Conservation (phyloP, 2,113 vertebrate species). For the Halichoeres trimaculatus region DNA sequence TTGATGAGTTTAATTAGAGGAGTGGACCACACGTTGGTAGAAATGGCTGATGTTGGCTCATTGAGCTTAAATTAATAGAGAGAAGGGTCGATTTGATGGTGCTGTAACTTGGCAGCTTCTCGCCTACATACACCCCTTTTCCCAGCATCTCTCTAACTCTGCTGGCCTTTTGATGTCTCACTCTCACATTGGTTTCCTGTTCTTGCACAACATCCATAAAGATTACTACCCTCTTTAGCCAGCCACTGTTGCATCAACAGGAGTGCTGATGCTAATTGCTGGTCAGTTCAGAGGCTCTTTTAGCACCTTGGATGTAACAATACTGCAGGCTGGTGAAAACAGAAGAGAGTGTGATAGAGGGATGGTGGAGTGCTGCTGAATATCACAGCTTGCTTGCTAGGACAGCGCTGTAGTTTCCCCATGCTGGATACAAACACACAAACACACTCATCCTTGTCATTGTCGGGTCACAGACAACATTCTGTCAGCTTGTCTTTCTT, state of each 20-base stretch:
- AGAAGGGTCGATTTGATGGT: slow-evolving; percentile 4
- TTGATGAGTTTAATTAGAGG: slow-evolving; percentile 14
- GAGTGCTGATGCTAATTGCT: slow-evolving; percentile 1
- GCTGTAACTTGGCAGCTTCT: neutral
- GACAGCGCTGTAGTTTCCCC: neutral
- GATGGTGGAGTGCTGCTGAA: slow-evolving; percentile 6
- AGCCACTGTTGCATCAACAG: neutral
- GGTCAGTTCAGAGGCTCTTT: neutral
- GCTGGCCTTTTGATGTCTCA: neutral
- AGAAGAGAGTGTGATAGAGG: neutral
- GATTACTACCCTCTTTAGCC: neutral
- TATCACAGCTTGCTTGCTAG: slow-evolving; percentile 3
- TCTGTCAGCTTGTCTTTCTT: neutral
- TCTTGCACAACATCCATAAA: neutral
- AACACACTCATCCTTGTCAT: neutral
- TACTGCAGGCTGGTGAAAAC: neutral
- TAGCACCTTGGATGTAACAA: neutral
- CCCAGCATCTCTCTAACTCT: neutral
- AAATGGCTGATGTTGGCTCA: slow-evolving; percentile 8
- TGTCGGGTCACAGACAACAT: slow-evolving; percentile 9
- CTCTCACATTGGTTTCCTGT: neutral
- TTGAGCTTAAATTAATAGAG: slow-evolving; percentile 21
- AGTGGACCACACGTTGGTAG: slow-evolving; percentile 5
- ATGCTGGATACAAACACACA: neutral
- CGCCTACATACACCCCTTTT: neutral